These are phyloP conservation scores for Maccullochella peelii DNA, from an alignment of 2,113 vertebrate species.

Conservation along the genomic window DNA sequence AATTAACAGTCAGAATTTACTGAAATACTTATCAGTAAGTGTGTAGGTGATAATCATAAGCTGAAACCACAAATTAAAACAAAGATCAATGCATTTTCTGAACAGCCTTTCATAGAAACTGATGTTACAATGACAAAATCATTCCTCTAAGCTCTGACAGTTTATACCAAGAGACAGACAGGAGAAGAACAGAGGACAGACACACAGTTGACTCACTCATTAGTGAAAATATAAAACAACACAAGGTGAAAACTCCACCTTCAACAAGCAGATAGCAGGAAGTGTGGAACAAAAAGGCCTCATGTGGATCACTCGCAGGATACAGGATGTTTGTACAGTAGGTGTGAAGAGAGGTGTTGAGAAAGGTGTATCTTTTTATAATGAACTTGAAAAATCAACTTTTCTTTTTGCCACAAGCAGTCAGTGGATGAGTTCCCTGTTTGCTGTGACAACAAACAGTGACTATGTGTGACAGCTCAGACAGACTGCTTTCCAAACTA, in stretches of 20 bases:
- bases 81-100: no score
- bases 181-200: not conserved
- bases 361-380: not conserved
- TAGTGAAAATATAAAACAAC: not conserved
- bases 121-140: not conserved
- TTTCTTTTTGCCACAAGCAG: not conserved
- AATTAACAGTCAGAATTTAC: no score
- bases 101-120: no score
- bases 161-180: not conserved
- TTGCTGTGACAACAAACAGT: no score
- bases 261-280: not conserved
- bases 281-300: not conserved
- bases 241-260: not conserved
- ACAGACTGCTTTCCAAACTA: no score
- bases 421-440: no score
- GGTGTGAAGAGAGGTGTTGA: not conserved
- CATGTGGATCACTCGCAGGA: not conserved
- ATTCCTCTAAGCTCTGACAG: not conserved
- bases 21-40: no score
- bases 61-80: no score
- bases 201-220: conserved; percentile 1
- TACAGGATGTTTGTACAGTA: not conserved
- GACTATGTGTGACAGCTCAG: no score
- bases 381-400: not conserved
- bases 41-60: no score